Conservation (phyloP, 2,797 vertebrate genomes). For the Carapus acus region DNA sequence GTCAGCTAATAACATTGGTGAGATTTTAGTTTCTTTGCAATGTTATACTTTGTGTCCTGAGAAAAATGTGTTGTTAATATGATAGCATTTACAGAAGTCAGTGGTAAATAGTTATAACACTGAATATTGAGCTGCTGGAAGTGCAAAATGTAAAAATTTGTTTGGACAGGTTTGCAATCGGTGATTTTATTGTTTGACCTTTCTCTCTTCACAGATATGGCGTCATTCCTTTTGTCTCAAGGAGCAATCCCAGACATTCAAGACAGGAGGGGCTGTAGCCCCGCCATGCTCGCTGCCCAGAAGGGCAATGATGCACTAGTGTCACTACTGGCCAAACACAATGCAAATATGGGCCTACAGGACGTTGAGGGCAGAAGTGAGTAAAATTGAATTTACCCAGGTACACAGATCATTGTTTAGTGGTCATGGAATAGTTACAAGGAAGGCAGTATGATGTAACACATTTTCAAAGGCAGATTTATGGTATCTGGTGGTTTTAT, state of each 20-base stretch:
- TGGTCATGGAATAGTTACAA: too few relatives aligned
- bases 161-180: neutral
- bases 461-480: too few relatives aligned
- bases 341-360: constrained; percentile 76
- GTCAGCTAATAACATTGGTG: constrained; percentile 71
- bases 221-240: constrained; percentile 75
- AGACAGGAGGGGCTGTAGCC: constrained; percentile 77
- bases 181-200: too few relatives aligned
- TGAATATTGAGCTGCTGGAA: neutral
- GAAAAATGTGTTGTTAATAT: too few relatives aligned
- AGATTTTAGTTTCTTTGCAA: neutral
- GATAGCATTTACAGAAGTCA: too few relatives aligned
- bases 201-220: constrained; percentile 62
- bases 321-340: constrained; percentile 70
- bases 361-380: constrained; percentile 86
- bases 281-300: constrained; percentile 84
- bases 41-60: neutral
- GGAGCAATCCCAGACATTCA: constrained; percentile 79
- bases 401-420: too few relatives aligned
- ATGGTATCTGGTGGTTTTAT: too few relatives aligned
- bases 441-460: too few relatives aligned
- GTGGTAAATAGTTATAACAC: too few relatives aligned
- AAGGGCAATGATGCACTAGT: constrained; percentile 78
- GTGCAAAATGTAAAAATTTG: too few relatives aligned
- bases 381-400: constrained; percentile 6